These are phyloP conservation scores for Ooceraea biroi DNA, from an alignment of 1,140 invertebrate genomes.

Conservation along the genomic window DNA sequence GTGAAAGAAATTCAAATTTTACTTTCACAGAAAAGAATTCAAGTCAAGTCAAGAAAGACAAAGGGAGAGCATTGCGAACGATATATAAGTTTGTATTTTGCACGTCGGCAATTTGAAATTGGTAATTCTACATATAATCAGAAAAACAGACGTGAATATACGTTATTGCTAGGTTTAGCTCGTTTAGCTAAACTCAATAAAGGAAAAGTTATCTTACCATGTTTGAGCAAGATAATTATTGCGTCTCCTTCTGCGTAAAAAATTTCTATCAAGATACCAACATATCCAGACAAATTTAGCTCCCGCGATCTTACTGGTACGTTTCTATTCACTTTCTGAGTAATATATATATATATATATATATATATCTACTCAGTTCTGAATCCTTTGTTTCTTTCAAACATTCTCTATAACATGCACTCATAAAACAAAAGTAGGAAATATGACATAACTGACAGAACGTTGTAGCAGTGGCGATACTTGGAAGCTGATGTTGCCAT, in stretches of 20 bases:
- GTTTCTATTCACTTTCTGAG: slow-evolving; percentile 21
- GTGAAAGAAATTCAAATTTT: too few relatives aligned
- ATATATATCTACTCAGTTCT: not conserved
- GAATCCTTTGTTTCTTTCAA: slow-evolving; percentile 6
- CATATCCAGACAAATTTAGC: not conserved
- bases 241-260: not conserved
- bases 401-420: slow-evolving; percentile 10
- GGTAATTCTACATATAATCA: too few relatives aligned
- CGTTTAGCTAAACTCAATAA: not conserved
- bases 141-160: too few relatives aligned
- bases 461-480: slow-evolving; percentile 87
- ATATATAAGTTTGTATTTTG: too few relatives aligned
- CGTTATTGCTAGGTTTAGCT: too few relatives aligned
- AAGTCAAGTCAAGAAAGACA: too few relatives aligned
- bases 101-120: too few relatives aligned
- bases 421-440: slow-evolving; percentile 66
- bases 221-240: slow-evolving; percentile 13
- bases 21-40: too few relatives aligned
- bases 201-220: not conserved
- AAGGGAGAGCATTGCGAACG: too few relatives aligned
- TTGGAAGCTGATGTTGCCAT: slow-evolving; percentile 91
- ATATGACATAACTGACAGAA: slow-evolving; percentile 83
- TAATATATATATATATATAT: too few relatives aligned
- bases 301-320: not conserved
- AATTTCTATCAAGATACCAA: not conserved